A percentile compares a stretch with the other conserved stretches of the same genome.
Evolutionary conservation across 1,140 invertebrate genomes (phyloP).

Genomic region (Gryon sp.): DNA sequence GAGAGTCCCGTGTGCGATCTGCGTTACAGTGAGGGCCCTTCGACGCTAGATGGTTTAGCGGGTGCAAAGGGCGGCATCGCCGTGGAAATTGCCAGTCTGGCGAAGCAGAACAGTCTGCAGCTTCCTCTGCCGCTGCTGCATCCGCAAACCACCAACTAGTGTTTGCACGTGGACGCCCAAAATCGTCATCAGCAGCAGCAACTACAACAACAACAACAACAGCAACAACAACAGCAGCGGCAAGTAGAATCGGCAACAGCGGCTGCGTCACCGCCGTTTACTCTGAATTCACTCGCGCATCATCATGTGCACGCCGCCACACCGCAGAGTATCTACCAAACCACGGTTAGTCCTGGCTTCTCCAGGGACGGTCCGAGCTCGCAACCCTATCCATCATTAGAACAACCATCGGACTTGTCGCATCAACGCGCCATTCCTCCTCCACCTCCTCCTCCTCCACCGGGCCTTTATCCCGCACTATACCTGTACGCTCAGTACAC

Average conservation of each 20-base stretch:
- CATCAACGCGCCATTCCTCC: slow-evolving; percentile 66
- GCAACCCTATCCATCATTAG: slow-evolving; percentile 72
- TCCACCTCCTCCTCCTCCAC: slow-evolving; percentile 71
- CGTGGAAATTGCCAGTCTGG: slow-evolving; percentile 75
- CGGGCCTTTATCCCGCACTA: slow-evolving; percentile 76
- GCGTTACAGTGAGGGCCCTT: slow-evolving; percentile 77
- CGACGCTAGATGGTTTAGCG: slow-evolving; percentile 74
- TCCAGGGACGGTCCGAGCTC: slow-evolving; percentile 69
- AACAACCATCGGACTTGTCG: slow-evolving; percentile 59
- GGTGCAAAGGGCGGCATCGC: slow-evolving; percentile 71
- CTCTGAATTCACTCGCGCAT: slow-evolving; percentile 72
- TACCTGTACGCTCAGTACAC: slow-evolving; percentile 78
- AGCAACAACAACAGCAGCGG: slow-evolving; percentile 65
- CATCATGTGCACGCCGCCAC: slow-evolving; percentile 71
- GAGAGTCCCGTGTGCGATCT: slow-evolving; percentile 78
- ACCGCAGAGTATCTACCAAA: slow-evolving; percentile 77
- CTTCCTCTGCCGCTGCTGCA: slow-evolving; percentile 77
- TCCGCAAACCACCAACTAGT: slow-evolving; percentile 79
- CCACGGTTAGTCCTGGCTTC: slow-evolving; percentile 66
- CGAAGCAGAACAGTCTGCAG: slow-evolving; percentile 78
- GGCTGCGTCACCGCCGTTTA: slow-evolving; percentile 67
- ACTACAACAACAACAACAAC: too few relatives aligned
- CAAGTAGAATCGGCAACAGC: slow-evolving; percentile 58
- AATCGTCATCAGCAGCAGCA: slow-evolving; percentile 66
- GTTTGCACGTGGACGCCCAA: slow-evolving; percentile 69